Evolutionary conservation across 1,140 invertebrate species (phyloP), one percentile per base, ranked within the genome.

Genomic region (Drosophila sproati): DNA sequence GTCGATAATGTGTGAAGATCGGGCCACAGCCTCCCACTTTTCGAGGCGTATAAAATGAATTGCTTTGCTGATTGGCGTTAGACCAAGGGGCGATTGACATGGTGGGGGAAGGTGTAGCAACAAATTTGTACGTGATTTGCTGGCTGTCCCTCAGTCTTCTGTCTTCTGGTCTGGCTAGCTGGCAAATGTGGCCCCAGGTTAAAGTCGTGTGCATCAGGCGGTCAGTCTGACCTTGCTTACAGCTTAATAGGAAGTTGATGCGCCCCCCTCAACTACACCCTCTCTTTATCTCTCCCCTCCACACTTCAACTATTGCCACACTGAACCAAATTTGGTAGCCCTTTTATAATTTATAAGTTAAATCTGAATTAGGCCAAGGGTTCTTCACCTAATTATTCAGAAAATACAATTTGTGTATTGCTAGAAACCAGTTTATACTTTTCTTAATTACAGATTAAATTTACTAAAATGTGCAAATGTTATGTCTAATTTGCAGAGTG

Each of bases 1-100:
- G 35, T 41, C 52, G 82, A 82, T 88, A 87, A 87, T 82, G 62
- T 72, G 78, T 74, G 76, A 79, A 86, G 79, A 88, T 85, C 82
- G 66, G 20, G 37, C 39, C 55, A 45, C 32, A 31, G 59, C 10
- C 50, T 12, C 29, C 20, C 8, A 66, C 10, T 50, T 41, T 54
- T 52, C 34, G 62, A 34, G 45, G 41, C 43, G 70, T 66, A 57
- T 47, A 77, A 82, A 88, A 88, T 88, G 82, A 89, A 88, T 88
- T 88, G 85, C 83, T 83, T 69, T 72, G 61, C 62, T 78, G 85
- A 89, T 89, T 80, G 68, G 60, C 60, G 51, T 60, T 71, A 56
- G 61, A 31, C 20, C 34, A 20, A 28, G 6, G 20, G 6, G 52
- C 10, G 4, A 6, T 7, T 54, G 34, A 35, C 43, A 54, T 12